Base-by-base conservation (phyloP, 1,140 invertebrate genomes). In the Macrosteles quadrilineatus region DNA sequence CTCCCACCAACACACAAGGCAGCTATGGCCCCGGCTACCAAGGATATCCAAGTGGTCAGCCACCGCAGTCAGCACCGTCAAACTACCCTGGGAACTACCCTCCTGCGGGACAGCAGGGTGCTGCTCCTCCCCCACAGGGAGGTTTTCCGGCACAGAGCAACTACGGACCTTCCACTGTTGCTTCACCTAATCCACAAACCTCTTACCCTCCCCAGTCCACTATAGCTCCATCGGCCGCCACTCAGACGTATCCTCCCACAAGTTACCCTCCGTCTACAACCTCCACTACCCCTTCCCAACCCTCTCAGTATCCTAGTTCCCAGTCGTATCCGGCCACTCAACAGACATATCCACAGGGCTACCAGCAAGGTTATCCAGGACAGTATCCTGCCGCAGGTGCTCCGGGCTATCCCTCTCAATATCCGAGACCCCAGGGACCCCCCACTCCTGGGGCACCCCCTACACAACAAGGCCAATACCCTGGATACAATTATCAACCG, bases 161-260 rank as follows among this genome's bases (percentile, higher is more conserved):
- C 17, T 73, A 73, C 57, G 72, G 72, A 63, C 59, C 66, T 0
- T 59, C 68, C n/a, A 64, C 57, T 6, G 57, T 29, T 11, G 68
- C 68, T 14, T 64, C 68, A n/a, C 57, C 68, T 21, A 69, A 50
- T 31, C 62, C 72, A 12, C 72, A 73, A 36, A 73, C 47, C 29
- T 64, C 72, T 12, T 73, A 73, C 36, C 47, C 71, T 45, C 47
- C 71, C 23, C 72, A 73, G 55, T 71, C 72, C 27, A 73, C 72
- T 17, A 67, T 68, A 25, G 72, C 69, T n/a, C 72, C 72, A 27
- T 73, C 72, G 2, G 72, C 72, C 1, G 71, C 72, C 27, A 73
- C 72, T 1, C 72, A 73, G 19, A 73, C 72, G 12, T 73, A 71
- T 21, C 69, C 69, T 1, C 64, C 72, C 0, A 69, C 30, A 27